These are phyloP conservation scores for Clepsis dumicolana DNA, from an alignment of 2,888 invertebrate genomes.

Conservation along the genomic window DNA sequence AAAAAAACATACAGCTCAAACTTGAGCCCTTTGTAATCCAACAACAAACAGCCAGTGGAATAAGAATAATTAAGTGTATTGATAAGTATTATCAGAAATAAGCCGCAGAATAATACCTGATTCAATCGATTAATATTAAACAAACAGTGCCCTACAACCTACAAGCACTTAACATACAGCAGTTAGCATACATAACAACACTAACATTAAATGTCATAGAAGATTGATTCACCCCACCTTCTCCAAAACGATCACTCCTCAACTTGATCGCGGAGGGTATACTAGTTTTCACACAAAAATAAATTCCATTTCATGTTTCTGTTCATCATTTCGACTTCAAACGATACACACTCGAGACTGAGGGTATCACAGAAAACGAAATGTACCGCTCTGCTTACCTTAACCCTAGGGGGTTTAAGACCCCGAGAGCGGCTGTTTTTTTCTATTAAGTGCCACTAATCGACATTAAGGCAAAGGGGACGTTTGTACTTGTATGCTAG, in stretches of 20 bases:
- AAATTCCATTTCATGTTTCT: slow-evolving; percentile 3
- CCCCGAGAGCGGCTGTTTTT: not conserved
- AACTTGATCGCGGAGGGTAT: not conserved
- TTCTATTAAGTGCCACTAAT: slow-evolving; percentile 32
- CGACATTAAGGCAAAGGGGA: slow-evolving; percentile 27
- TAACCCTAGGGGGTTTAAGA: slow-evolving; percentile 10
- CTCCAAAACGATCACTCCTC: not conserved
- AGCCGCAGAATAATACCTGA: no score
- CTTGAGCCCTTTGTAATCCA: no score
- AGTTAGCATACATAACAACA: no score
- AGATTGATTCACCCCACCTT: not conserved
- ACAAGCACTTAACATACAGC: no score
- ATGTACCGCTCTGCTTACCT: slow-evolving; percentile 4
- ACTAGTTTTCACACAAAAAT: slow-evolving; percentile 11
- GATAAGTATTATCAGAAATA: no score
- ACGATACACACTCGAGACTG: slow-evolving; percentile 20
- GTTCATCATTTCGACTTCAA: slow-evolving; percentile 26
- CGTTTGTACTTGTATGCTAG: not conserved
- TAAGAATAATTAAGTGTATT: no score
- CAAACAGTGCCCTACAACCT: no score
- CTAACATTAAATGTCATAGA: not conserved
- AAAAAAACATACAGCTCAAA: no score
- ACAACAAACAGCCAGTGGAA: no score
- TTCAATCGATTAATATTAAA: no score
- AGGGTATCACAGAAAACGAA: slow-evolving; percentile 6